A percentile compares a stretch with the other conserved stretches of the same genome.
Evolutionary conservation across 1,140 invertebrate genomes (phyloP).

Genomic region (Listronotus oregonensis): DNA sequence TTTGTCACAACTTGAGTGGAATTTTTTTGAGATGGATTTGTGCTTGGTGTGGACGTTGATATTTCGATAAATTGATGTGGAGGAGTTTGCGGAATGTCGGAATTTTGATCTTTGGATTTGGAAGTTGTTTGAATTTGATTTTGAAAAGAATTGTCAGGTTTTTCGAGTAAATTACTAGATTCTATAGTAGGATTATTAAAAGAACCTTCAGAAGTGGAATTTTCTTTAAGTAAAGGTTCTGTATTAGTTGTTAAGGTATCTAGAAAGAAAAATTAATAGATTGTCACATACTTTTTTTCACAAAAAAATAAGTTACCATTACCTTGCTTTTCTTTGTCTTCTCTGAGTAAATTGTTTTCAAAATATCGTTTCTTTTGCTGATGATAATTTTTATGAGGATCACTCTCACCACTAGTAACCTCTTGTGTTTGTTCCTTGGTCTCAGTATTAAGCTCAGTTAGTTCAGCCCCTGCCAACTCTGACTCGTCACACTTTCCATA

Average conservation of each 20-base stretch:
- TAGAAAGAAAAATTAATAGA: no score
- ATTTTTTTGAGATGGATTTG: neutral
- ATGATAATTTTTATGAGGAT: no score
- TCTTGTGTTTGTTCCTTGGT: neutral
- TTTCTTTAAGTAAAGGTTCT: no score
- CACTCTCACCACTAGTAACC: neutral
- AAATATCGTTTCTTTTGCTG: no score
- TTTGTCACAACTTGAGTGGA: slow-evolving; percentile 1
- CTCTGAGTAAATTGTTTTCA: no score
- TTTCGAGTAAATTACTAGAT: neutral
- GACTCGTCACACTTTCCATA: slow-evolving; percentile 17
- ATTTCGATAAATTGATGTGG: slow-evolving; percentile 1
- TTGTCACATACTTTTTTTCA: no score
- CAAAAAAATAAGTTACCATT: no score
- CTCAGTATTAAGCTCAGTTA: neutral
- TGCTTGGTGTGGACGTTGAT: neutral
- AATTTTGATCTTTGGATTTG: neutral
- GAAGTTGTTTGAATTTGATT: neutral
- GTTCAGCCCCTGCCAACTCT: neutral
- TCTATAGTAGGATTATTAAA: no score
- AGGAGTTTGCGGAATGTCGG: neutral
- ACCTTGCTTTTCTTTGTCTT: no score
- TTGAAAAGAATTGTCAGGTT: neutral
- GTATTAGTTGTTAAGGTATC: no score
- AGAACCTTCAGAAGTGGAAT: no score